Percentiles rank a stretch among this genome's conserved stretches.
These are phyloP conservation scores for Accipiter virgatus DNA, from an alignment of 2,113 vertebrate genomes.

Conservation along the genomic window DNA sequence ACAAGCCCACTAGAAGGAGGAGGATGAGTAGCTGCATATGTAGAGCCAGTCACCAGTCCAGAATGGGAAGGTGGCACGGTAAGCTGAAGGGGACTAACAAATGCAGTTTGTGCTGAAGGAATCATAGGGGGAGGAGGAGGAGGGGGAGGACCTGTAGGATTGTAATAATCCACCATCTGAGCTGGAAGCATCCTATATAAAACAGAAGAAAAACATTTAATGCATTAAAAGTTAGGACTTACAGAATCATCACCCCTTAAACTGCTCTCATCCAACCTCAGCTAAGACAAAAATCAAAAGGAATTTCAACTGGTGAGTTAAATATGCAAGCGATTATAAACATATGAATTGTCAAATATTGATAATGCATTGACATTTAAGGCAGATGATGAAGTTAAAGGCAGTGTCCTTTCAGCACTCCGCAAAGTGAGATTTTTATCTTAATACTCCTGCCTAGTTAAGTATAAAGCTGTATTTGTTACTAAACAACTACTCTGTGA, in stretches of 20 bases:
- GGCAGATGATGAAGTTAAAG: neutral
- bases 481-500: neutral
- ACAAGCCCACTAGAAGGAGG: conserved; percentile 77
- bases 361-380: neutral
- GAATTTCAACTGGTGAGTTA: neutral
- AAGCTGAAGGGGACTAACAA: conserved; percentile 88
- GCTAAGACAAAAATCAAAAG: neutral
- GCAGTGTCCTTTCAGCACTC: neutral
- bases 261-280: neutral
- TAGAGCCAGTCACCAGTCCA: conserved; percentile 55
- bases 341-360: neutral
- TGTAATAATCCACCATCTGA: conserved; percentile 89
- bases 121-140: conserved; percentile 88
- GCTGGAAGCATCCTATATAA: conserved; percentile 76
- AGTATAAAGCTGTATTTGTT: neutral
- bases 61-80: conserved; percentile 74
- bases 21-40: conserved; percentile 74
- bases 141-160: conserved; percentile 83
- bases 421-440: neutral
- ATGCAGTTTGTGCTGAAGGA: conserved; percentile 93
- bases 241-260: neutral
- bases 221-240: neutral
- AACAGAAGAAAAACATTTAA: conserved; percentile 25
- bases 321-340: neutral
- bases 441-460: neutral